Evolutionary conservation across 2,113 vertebrate genomes (phyloP), one percentile per base, ranked within the genome.

Genomic region (Mystacornis crossleyi): DNA sequence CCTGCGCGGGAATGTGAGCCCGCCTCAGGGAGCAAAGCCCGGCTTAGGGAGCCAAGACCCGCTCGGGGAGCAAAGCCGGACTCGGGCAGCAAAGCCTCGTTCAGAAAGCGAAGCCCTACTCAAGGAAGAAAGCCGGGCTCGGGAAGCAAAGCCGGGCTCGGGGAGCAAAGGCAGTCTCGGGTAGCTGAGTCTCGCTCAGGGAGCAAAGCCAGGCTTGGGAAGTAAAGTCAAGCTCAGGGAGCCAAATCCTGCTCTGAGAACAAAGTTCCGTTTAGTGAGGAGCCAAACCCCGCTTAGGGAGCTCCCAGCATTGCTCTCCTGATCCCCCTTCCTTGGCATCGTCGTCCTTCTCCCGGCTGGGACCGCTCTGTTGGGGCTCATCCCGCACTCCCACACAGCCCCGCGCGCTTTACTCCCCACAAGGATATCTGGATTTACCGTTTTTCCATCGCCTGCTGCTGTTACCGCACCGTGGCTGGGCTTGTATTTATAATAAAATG

Each of bases 341-440:
- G 18, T 12, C 11, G 3, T 9, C 6, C 24, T 34, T 4, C 21
- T 40, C 13, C 31, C 18, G 0, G 12, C 3, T 6, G 9, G 12
- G 19, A 5, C 40, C 1, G 0, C 8, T 2, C 8, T 1, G 8
- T 9, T 12, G 3, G 20, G 19, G 26, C 64, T 51, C 80, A 10
- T 18, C 57, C 31, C 8, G 14, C 3, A 2, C 34, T 47, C 23
- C 74, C 74, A 2, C 43, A 0, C 42, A 6, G 24, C 5, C 1
- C 33, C 0, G 0, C 8, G 14, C 4, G 23, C 57, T 19, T 24
- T 5, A 4, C 8, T 53, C 28, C 45, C 14, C 33, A 2, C 2
- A 2, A 34, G 33, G 24, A 4, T 43, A 70, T 31, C 4, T 26
- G 78, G 6, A n/a, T 69, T 75, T 33, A 21, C 6, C 18, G 10